Evolutionary conservation across 2,113 vertebrate species (phyloP), one percentile per base, ranked within the genome.

Genomic region (Periophthalmodon schlosseri): DNA sequence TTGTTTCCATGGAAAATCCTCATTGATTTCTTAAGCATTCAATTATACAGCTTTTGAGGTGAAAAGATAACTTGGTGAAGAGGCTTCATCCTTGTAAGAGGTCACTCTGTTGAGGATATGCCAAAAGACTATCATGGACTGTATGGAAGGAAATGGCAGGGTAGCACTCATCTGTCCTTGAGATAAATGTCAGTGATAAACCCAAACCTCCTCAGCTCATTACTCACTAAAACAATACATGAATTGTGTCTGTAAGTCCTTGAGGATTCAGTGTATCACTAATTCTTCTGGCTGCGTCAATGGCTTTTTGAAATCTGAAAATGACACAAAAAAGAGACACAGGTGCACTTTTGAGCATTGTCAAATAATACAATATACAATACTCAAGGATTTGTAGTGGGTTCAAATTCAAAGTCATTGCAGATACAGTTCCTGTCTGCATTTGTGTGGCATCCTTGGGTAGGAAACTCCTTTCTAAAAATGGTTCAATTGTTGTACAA

Each of bases 91-190:
- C 73, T 80, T 86, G 83, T 84, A 78, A 77, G 82, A 89, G 88
- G 91, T 91, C 89, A 70, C 77, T 81, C 77, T 82, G 75, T 89
- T 86, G 78, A 88, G 69, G 69, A 77, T 60, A 64, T 79, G 88
- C 85, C 91, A 90, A 84, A 86, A 79, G 1, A 36, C 89, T 80
- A 84, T 90, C 87, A 88, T n/a, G n/a, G n/a, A n/a, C n/a, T n/a
- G n/a, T n/a, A 68, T 68, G 73, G 73, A 56, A 60, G 75, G 73
- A 63, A 13, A 20, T 36, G 65, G 8, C 47, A 58, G 61, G 68
- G 57, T 76, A 68, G 54, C 16, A 15, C 70, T 75, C 64, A 58
- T 80, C n/a, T 21, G 73, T 76, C 87, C 87, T 87, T 86, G 79
- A 85, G 78, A 82, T 74, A 14, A 84, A 61, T 2, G 9, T 50